Evolutionary conservation across 1,140 invertebrate species (phyloP), one percentile per base, ranked within the genome.

Genomic region (Listronotus oregonensis): DNA sequence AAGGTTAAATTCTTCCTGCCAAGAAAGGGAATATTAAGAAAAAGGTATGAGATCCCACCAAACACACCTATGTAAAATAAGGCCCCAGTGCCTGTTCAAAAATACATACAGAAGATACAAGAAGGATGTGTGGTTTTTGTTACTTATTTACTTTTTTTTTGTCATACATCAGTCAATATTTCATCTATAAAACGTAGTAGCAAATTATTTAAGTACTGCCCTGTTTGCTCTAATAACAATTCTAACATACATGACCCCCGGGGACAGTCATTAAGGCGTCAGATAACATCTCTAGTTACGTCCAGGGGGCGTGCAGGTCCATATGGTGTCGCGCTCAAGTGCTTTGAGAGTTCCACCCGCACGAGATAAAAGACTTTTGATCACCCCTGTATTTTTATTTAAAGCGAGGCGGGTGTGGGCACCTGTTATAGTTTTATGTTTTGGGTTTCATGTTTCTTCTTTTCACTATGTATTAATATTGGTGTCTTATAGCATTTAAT

Each of bases 241-340:
- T 8, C 37, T 12, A 51, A 63, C 54, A 60, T 64, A 51, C 43
- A 62, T 60, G 50, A 64, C 55, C 73, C 71, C 70, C 66, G 34
- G 71, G 71, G 73, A 74, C 54, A 54, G 72, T 76, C 71, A 76
- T 76, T 75, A 76, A 64, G 52, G 72, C 67, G 69, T 75, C 70
- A 66, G 75, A 76, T 76, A 76, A 72, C 75, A 75, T 76, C 75
- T 76, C 73, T 69, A 64, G 72, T 76, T 75, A 73, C 75, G 67
- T 54, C 66, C 63, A 67, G 66, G 70, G 71, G 69, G 72, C 71
- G 70, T 70, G 60, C 66, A 61, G 64, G 50, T 68, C 67, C 73
- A 76, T 75, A 74, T 76, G 73, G 70, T 68, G 58, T 51, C 52
- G 58, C 15, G 52, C 68, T 73, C 74, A 75, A 75, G 74, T 75